Percentiles rank a stretch among this genome's conserved stretches.
These are phyloP conservation scores for Xestia ashworthii DNA, from an alignment of 2,888 invertebrate genomes.

Conservation along the genomic window DNA sequence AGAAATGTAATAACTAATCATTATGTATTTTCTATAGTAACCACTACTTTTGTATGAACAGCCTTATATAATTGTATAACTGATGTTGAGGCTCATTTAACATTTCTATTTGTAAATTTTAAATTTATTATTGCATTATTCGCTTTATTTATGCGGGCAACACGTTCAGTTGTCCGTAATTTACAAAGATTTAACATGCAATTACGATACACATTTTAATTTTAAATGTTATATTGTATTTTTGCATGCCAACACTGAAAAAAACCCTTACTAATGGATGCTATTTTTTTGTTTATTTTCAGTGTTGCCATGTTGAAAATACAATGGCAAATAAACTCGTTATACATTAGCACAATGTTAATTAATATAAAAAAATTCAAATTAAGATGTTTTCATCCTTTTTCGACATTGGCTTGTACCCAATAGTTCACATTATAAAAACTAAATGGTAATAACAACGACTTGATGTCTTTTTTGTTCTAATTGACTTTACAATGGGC, in stretches of 20 bases:
- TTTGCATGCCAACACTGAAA: constrained; percentile 30
- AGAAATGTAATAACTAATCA: not conserved
- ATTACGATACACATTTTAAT: constrained; percentile 44
- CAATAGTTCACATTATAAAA: constrained; percentile 18
- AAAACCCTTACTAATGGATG: not conserved
- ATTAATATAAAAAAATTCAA: constrained; percentile 39
- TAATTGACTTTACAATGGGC: not conserved
- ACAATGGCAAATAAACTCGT: constrained; percentile 24
- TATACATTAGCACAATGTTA: constrained; percentile 52
- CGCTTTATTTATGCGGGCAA: constrained; percentile 54
- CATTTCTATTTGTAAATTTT: not conserved
- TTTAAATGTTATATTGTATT: constrained; percentile 23
- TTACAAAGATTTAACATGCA: constrained; percentile 58
- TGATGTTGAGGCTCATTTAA: not conserved
- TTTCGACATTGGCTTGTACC: constrained; percentile 14
- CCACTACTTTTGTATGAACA: not conserved
- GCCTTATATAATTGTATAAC: not conserved
- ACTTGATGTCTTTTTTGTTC: not conserved
- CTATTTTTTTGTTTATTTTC: not conserved
- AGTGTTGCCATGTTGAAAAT: constrained; percentile 34
- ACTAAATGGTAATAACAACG: not conserved
- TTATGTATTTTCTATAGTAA: not conserved
- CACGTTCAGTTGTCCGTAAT: constrained; percentile 62
- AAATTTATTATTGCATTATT: constrained; percentile 39
- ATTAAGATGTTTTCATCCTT: constrained; percentile 7